phyloP scores from a whole-genome alignment of 2,113 vertebrate genomes.

The Tapirus terrestris region DNA sequence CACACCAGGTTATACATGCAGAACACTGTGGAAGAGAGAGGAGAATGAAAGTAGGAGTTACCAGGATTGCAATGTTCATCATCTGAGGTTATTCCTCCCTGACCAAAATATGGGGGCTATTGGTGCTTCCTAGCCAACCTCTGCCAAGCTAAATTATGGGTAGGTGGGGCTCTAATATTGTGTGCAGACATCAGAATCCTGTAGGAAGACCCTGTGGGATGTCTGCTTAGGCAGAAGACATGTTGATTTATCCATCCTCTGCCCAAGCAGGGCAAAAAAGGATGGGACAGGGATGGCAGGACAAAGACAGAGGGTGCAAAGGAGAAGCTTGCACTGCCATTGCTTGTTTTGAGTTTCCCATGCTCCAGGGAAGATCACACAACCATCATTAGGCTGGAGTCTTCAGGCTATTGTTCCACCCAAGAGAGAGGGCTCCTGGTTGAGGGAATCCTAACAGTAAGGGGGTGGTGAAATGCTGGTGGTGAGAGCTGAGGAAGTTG shows the following conservation, averaged over 20 bases:
- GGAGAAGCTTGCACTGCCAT: accelerated
- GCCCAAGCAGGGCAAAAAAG: not conserved
- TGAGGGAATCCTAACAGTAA: not conserved
- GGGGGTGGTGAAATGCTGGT: not conserved
- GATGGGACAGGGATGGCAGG: not conserved
- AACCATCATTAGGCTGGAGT: not conserved
- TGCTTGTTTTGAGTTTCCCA: not conserved
- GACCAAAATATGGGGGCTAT: not conserved
- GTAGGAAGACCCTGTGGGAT: not conserved
- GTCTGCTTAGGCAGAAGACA: not conserved
- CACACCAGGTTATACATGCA: not conserved
- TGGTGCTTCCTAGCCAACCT: not conserved
- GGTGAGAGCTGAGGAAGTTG: not conserved
- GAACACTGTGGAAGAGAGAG: not conserved
- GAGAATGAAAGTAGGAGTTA: no score
- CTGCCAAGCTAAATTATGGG: not conserved
- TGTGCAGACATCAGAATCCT: not conserved
- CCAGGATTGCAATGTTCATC: not conserved
- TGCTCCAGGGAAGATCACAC: not conserved
- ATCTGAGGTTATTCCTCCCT: not conserved
- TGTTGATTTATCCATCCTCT: not conserved
- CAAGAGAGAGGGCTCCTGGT: not conserved
- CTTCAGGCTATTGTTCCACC: not conserved
- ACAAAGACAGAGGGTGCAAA: not conserved
- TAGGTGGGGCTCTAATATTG: not conserved